These are phyloP conservation scores for Nymphalis io DNA, from an alignment of 1,140 invertebrate species.

Conservation along the genomic window DNA sequence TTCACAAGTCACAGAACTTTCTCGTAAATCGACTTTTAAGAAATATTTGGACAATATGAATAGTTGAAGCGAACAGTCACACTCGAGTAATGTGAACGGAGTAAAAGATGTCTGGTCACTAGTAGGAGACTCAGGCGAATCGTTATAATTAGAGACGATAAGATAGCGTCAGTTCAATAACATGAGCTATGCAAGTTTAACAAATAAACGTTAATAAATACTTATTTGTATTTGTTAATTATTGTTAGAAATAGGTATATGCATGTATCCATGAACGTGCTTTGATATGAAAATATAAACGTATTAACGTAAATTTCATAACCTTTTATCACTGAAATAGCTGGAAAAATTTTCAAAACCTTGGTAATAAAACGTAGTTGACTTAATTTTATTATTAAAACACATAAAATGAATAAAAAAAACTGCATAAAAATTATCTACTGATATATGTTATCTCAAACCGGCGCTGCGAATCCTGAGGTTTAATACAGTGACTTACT, in stretches of 20 bases:
- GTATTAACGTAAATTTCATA: no score
- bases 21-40: background rate
- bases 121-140: slow-evolving; percentile 43
- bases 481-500: background rate
- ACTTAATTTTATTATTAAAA: no score
- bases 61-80: background rate
- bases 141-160: slow-evolving; percentile 65
- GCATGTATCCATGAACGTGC: no score
- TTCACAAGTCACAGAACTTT: background rate
- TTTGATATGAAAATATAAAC: no score
- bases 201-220: slow-evolving; percentile 19
- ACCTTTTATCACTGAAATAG: no score
- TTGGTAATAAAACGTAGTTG: no score
- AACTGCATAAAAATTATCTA: background rate
- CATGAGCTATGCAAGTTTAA: slow-evolving; percentile 46
- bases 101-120: slow-evolving; percentile 42
- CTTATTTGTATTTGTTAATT: background rate
- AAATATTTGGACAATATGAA: background rate
- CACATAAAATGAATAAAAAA: background rate
- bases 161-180: slow-evolving; percentile 73
- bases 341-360: no score
- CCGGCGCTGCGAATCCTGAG: background rate
- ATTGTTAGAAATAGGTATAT: background rate
- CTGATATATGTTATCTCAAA: slow-evolving; percentile 7
- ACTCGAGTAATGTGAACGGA: background rate